A percentile compares a stretch with the other conserved stretches of the same genome.
Evolutionary conservation across 2,797 vertebrate genomes (phyloP).

Genomic region (Xyrichtys novacula): DNA sequence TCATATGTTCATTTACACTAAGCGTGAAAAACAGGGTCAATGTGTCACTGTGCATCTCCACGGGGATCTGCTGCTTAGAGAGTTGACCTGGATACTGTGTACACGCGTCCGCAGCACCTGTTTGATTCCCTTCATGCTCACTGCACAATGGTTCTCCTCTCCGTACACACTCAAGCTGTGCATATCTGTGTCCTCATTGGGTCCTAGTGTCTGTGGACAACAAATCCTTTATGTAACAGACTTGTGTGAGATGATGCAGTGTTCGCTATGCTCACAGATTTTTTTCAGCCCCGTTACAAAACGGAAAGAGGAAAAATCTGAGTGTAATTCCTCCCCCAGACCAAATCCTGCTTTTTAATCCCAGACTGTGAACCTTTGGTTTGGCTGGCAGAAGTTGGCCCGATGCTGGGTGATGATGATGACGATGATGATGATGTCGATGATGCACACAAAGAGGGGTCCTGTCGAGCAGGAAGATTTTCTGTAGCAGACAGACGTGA

Average conservation of each 20-base stretch:
- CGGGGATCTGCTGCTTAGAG: constrained; percentile 58
- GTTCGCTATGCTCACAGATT: constrained; percentile 25
- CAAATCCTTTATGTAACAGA: constrained; percentile 74
- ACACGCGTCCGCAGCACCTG: constrained; percentile 71
- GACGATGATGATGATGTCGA: not conserved
- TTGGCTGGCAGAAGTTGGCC: constrained; percentile 73
- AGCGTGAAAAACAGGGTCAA: constrained; percentile 75
- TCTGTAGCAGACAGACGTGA: constrained; percentile 74
- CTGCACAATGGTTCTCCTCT: constrained; percentile 36
- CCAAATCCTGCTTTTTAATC: constrained; percentile 79
- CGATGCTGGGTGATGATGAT: constrained; percentile 36
- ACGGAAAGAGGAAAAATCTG: constrained; percentile 21
- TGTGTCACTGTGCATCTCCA: constrained; percentile 70
- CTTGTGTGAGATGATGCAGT: constrained; percentile 50
- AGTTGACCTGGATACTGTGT: constrained; percentile 80
- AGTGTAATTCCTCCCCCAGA: constrained; percentile 71
- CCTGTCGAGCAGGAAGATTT: constrained; percentile 61
- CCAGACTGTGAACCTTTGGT: constrained; percentile 71
- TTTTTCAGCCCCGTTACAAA: constrained; percentile 8
- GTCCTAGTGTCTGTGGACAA: constrained; percentile 42
- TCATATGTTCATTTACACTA: constrained; percentile 75
- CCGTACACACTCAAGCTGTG: constrained; percentile 14
- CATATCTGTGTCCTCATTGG: constrained; percentile 44
- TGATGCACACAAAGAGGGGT: constrained; percentile 47
- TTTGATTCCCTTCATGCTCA: constrained; percentile 67